Conservation (phyloP, 2,888 invertebrate genomes). For the Syritta pipiens region DNA sequence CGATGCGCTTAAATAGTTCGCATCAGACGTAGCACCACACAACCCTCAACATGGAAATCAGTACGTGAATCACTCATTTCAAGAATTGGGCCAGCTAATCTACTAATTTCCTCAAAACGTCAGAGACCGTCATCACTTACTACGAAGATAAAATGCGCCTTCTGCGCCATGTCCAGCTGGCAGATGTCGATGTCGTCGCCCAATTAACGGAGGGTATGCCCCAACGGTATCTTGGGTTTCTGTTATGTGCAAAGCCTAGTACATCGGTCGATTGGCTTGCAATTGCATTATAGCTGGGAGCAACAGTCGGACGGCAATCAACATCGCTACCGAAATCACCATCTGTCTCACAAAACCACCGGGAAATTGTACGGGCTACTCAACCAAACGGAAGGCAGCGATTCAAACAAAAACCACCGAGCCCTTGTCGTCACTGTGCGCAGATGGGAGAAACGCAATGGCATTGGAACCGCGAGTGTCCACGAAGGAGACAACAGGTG, state of each 20-base stretch:
- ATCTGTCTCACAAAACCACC: background rate
- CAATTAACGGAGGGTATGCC: background rate
- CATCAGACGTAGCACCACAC: conserved; percentile 20
- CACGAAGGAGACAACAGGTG: conserved; percentile 5
- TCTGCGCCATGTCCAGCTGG: background rate
- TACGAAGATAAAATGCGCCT: conserved; percentile 12
- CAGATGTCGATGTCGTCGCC: background rate
- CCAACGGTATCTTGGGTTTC: background rate
- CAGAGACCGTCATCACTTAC: conserved; percentile 1
- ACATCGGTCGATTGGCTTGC: background rate
- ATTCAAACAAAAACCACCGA: conserved; percentile 3
- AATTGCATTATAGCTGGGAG: background rate
- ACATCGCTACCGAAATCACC: background rate
- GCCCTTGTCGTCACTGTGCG: background rate
- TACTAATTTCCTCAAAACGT: background rate
- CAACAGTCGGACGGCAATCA: conserved; percentile 13
- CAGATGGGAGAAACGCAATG: conserved; percentile 17
- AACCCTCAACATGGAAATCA: background rate
- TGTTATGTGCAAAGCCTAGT: background rate
- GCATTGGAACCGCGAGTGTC: conserved; percentile 9
- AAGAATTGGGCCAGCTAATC: conserved; percentile 12
- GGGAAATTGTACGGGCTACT: background rate
- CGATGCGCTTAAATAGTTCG: conserved; percentile 11
- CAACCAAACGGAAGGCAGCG: background rate
- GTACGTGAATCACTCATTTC: background rate